Base-by-base conservation (phyloP, 2,888 invertebrate genomes). In the Drosophila setosimentum region DNA sequence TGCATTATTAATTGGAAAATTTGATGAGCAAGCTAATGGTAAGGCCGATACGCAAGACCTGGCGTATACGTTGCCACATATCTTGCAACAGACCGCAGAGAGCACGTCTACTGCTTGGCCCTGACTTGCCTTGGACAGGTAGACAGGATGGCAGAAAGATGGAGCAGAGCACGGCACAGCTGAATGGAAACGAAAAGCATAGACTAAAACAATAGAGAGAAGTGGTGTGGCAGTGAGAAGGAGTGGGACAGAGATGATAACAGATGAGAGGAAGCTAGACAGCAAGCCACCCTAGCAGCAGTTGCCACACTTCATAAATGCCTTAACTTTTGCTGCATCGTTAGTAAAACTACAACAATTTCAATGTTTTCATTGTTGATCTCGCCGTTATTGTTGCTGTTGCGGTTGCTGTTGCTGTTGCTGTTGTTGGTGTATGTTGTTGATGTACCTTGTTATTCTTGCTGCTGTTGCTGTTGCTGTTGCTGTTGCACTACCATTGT, bases 261-360 rank as follows among this genome's bases (percentile, higher is more conserved):
- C 7, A 45, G 21, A 48, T 57, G 42, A 4, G 35, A 18, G 7
- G 16, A 42, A 48, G 21, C 16, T 48, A 30, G 30, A 7, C 24
- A 51, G 51, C 16, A 68, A 57, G 32, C 21, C 1, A 35, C 27
- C n/a, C 16, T 0, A 57, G 33, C 59, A 74, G 45, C 74, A 55
- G 57, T 65, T 69, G 61, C 61, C 75, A 74, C 75, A 75, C 70
- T 70, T 70, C 45, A 65, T 65, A 62, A 75, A 66, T 61, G 45
- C 62, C 61, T 65, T 27, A 75, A 37, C 50, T 48, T 65, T 53
- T 65, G 57, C 30, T 64, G 62, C 61, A 60, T 66, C 73, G 53
- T 60, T 50, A 35, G 68, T 54, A 60, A 68, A 42, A 68, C 59
- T 72, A 55, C 45, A 16, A 45, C 45, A 55, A 64, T 51, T 50